Evolutionary conservation across 2,113 vertebrate species (phyloP).

Genomic region (Cololabis saira): DNA sequence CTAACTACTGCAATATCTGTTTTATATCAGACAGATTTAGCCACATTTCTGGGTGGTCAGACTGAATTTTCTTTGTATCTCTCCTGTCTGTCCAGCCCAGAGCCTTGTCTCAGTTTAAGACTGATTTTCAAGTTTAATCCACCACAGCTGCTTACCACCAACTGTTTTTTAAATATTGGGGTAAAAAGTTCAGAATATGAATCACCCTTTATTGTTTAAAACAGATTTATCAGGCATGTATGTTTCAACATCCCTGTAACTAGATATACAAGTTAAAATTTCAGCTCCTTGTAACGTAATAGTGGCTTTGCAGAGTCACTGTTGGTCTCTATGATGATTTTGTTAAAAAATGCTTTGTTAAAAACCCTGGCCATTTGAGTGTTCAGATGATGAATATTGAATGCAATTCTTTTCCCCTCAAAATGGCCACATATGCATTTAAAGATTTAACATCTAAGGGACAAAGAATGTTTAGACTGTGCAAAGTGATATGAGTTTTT

Average conservation of each 20-base stretch:
- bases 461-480: too few relatives aligned
- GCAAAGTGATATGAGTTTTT: background rate
- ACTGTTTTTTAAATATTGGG: slow-evolving; percentile 11
- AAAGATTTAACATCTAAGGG: too few relatives aligned
- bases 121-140: slow-evolving; percentile 22
- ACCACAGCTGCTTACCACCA: slow-evolving; percentile 1
- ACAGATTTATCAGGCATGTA: background rate
- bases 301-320: too few relatives aligned
- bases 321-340: too few relatives aligned
- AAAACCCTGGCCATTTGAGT: too few relatives aligned
- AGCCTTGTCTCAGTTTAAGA: slow-evolving; percentile 33
- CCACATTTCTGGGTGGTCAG: slow-evolving; percentile 55
- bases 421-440: too few relatives aligned
- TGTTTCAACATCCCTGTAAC: background rate
- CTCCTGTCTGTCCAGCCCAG: slow-evolving; percentile 17
- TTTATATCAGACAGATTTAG: slow-evolving; percentile 48
- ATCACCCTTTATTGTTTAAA: background rate
- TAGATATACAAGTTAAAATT: background rate
- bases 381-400: too few relatives aligned
- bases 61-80: slow-evolving; percentile 39
- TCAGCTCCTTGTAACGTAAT: too few relatives aligned
- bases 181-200: slow-evolving; percentile 4
- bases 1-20: slow-evolving; percentile 44
- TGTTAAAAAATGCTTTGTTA: too few relatives aligned
- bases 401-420: too few relatives aligned